Base-by-base conservation (phyloP, 2,888 invertebrate species). In the Tupiocoris notatus region DNA sequence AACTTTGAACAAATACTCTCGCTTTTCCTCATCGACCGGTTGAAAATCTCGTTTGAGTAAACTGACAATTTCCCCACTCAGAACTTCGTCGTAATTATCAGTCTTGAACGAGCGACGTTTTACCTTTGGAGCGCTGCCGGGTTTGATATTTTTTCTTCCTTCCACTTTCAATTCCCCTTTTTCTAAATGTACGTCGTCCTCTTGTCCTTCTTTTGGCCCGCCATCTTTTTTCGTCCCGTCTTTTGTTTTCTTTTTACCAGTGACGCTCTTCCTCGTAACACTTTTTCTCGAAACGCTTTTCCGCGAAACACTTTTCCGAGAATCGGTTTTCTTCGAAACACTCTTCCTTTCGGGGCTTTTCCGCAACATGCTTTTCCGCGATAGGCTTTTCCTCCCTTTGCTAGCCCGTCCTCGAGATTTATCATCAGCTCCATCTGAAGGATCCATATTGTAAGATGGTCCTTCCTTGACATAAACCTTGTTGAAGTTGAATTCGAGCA, bases 391-490 rank as follows among this genome's bases (percentile, higher is more conserved):
- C 18, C 65, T 1, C 2, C 25, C 16, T 25, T 39, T 39, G 39
- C 39, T 39, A n/a, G n/a, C n/a, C n/a, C n/a, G n/a, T n/a, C n/a
- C n/a, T 39, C 39, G 39, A 3, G 3, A 7, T 12, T 3, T 12
- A 25, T 1, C n/a, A 25, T 6, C n/a, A 9, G 17, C 65, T 65
- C 21, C 20, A 21, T 57, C 59, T 18, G n/a, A n/a, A n/a, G 39
- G 64, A 23, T 75, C 65, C 9, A 65, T 18, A 12, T 54, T 39
- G 18, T 58, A 58, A 21, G 65, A 54, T 12, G 76, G 76, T 21
- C 76, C 76, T 63, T 76, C 76, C 62, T 68, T 76, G 17, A 62
- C 68, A 56, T 67, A 76, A 1, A 54, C 24, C 23, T 68, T 68
- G 39, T 61, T 12, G 18, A 76, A 76, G 24, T 39, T 22, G 23